Evolutionary conservation across 2,888 invertebrate genomes (phyloP), one percentile per base, ranked within the genome.

Genomic region (Hipparchia sbordonii): DNA sequence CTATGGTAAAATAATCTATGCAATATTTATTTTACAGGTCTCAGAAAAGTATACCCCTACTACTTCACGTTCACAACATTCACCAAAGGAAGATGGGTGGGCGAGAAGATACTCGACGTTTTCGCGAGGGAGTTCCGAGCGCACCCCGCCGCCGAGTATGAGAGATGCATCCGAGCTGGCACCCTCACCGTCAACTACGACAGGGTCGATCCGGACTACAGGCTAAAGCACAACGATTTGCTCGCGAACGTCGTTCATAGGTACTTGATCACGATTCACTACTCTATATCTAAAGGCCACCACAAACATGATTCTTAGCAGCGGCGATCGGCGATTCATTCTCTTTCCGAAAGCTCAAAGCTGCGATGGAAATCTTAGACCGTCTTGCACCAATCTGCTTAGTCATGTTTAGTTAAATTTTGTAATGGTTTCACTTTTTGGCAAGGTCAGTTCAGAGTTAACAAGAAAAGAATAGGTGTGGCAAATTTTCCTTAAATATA

Each of bases 1-100:
- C 23, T 23, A 23, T 0, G 23, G 23, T 23, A 23, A 23, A 23
- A 23, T 23, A 23, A 39, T 39, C 5, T 39, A 39, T 39, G 39
- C 39, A 1, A 39, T 39, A 39, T 39, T 6, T 45, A 67, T 74
- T 72, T 79, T 77, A 39, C 95, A 98, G 98, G 98, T 81, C 95
- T 99, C 80, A 95, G 99, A 80, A 99, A 99, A 95, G 99, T 99
- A 2, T 98, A 98, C 89, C 99, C 99, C 0, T 99, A 99, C 94
- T 98, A 98, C 92, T 99, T 98, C 94, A 98, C 98, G 75, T 99
- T 98, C 93, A 97, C 98, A 76, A 98, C 98, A 57, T 98, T 98
- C 93, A 98, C 98, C 76, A 99, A 99, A 93, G 98, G 98, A 8
- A 95, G 99, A 82, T 99, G 99, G 99, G 98, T 98, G 3, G 98